Conservation (phyloP, 2,797 vertebrate genomes). For the Melanotaenia maccullochi region DNA sequence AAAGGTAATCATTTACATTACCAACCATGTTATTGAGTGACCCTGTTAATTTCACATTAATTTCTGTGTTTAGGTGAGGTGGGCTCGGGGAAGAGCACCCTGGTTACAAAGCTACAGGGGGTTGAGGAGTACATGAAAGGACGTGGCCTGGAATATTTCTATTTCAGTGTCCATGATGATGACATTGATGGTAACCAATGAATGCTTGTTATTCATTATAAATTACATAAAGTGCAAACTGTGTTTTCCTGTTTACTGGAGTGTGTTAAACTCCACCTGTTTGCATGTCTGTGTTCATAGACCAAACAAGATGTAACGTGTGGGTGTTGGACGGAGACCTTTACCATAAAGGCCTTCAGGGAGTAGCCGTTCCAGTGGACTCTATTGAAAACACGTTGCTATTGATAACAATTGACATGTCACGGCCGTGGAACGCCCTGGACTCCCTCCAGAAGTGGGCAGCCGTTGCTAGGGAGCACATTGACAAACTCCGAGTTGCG, state of each 20-base stretch:
- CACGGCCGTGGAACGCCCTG: constrained; percentile 95
- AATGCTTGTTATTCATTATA: background rate
- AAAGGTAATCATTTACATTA: background rate
- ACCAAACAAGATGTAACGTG: constrained; percentile 95
- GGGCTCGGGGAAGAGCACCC: constrained; percentile 96
- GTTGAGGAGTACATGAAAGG: constrained; percentile 98
- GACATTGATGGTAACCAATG: constrained; percentile 92
- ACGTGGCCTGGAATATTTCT: constrained; percentile 97
- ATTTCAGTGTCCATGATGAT: constrained; percentile 96
- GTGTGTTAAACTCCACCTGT: constrained; percentile 3
- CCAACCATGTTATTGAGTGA: background rate
- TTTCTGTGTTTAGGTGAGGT: constrained; percentile 89
- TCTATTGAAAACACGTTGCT: constrained; percentile 91
- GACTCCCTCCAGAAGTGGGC: constrained; percentile 99
- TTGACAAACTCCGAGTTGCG: constrained; percentile 95
- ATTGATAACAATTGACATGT: constrained; percentile 94
- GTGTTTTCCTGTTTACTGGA: background rate
- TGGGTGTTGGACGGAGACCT: constrained; percentile 98
- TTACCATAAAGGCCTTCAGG: constrained; percentile 97
- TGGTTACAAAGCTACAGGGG: constrained; percentile 96
- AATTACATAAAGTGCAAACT: background rate
- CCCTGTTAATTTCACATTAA: background rate
- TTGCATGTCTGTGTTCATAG: constrained; percentile 72
- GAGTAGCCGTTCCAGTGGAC: constrained; percentile 90
- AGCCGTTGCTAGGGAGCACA: constrained; percentile 93